phyloP scores from a whole-genome alignment of 2,113 vertebrate species.

The Bettongia penicillata region DNA sequence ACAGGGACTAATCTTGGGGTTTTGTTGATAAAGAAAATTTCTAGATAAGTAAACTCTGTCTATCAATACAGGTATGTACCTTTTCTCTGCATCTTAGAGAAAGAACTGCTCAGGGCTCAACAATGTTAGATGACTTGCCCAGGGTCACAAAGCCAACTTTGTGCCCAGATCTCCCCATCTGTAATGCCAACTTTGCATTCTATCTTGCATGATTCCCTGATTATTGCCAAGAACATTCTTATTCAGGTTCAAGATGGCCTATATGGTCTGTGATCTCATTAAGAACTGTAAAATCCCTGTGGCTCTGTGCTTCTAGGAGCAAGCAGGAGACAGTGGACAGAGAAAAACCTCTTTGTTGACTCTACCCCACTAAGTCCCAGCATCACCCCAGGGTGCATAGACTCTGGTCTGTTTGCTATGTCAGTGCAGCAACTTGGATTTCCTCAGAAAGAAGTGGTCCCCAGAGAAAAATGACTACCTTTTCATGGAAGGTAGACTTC shows the following conservation, averaged over 20 bases:
- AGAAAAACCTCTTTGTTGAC: background rate
- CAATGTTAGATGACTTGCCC: background rate
- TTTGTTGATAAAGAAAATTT: background rate
- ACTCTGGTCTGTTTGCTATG: background rate
- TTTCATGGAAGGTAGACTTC: background rate
- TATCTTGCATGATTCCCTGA: background rate
- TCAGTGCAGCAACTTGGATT: background rate
- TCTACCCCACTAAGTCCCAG: background rate
- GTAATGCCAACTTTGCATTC: background rate
- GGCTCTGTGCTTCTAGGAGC: background rate
- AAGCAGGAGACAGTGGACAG: background rate
- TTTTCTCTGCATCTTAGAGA: background rate
- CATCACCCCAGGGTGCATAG: background rate
- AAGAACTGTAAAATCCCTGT: background rate
- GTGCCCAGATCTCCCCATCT: background rate
- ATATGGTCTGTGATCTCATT: background rate
- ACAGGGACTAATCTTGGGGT: background rate
- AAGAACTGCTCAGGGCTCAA: fast-evolving
- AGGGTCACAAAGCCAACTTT: background rate
- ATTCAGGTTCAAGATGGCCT: background rate
- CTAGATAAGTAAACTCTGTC: background rate
- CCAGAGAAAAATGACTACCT: background rate
- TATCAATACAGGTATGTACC: background rate
- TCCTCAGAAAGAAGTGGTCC: background rate
- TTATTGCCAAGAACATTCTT: background rate